phyloP scores from a whole-genome alignment of 1,140 invertebrate genomes.

The Brachionus plicatilis region DNA sequence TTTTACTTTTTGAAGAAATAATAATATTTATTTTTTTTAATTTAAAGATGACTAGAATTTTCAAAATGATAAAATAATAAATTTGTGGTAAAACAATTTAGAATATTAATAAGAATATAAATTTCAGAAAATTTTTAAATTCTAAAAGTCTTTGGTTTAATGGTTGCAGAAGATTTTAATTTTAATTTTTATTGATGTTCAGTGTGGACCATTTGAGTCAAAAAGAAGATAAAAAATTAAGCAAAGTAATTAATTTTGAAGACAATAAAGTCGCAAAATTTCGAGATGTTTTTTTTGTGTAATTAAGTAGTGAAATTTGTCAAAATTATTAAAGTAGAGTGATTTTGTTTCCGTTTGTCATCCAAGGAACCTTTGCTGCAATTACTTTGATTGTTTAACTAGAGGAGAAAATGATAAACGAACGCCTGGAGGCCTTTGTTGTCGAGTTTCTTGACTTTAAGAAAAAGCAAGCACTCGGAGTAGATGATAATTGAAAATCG shows the following conservation, averaged over 20 bases:
- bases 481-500: constrained; percentile 28
- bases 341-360: background rate
- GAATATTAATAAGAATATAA: no score
- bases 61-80: no score
- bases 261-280: background rate
- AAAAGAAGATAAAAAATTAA: background rate
- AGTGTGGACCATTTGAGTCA: background rate
- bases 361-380: background rate
- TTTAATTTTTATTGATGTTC: background rate
- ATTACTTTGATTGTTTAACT: constrained; percentile 15
- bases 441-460: constrained; percentile 26
- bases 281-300: background rate
- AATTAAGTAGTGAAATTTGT: background rate
- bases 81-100: no score
- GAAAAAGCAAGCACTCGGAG: background rate
- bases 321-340: background rate
- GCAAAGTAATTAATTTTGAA: background rate
- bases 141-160: no score
- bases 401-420: background rate
- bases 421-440: background rate
- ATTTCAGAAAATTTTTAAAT: no score
- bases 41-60: no score
- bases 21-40: no score
- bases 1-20: no score
- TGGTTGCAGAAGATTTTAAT: background rate